Percentiles rank a stretch among this genome's conserved stretches.
phyloP scores from a whole-genome alignment of 2,113 vertebrate genomes.

The Ellobius talpinus region DNA sequence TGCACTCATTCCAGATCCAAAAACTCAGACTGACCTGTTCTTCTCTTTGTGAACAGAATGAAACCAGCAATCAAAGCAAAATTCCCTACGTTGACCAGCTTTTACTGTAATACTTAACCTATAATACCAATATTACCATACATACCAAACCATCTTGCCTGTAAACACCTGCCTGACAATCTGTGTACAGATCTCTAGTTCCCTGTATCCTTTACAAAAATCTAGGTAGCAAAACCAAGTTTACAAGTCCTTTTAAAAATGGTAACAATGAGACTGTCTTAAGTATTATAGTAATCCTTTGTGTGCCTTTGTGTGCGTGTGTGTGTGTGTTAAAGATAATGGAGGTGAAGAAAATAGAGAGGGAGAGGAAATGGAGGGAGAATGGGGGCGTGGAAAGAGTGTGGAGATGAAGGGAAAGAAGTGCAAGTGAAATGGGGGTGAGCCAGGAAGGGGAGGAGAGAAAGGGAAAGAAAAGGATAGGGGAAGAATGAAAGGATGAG shows the following conservation, averaged over 20 bases:
- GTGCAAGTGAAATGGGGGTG: not conserved
- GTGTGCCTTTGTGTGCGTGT: not conserved
- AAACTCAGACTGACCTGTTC: not conserved
- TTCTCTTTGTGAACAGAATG: not conserved
- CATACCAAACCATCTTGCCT: not conserved
- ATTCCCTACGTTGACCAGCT: accelerated
- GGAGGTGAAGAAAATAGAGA: too few relatives aligned
- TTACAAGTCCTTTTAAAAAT: not conserved
- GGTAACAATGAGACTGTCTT: not conserved
- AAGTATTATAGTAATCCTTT: not conserved
- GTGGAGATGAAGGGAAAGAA: not conserved
- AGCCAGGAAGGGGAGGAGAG: not conserved
- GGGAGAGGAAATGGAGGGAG: not conserved
- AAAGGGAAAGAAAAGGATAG: too few relatives aligned
- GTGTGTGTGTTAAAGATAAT: not conserved
- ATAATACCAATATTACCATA: not conserved
- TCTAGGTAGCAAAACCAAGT: not conserved
- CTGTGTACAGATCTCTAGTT: not conserved
- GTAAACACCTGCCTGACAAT: not conserved
- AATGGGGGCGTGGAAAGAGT: not conserved
- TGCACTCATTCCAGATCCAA: not conserved
- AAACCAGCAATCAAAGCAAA: not conserved
- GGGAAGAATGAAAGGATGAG: accelerated
- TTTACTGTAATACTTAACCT: slow-evolving; percentile 19
- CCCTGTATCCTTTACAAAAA: not conserved